Percentiles rank a stretch among this genome's conserved stretches.
Evolutionary conservation across 2,113 vertebrate species (phyloP).

Genomic region (Saguinus imperator): DNA sequence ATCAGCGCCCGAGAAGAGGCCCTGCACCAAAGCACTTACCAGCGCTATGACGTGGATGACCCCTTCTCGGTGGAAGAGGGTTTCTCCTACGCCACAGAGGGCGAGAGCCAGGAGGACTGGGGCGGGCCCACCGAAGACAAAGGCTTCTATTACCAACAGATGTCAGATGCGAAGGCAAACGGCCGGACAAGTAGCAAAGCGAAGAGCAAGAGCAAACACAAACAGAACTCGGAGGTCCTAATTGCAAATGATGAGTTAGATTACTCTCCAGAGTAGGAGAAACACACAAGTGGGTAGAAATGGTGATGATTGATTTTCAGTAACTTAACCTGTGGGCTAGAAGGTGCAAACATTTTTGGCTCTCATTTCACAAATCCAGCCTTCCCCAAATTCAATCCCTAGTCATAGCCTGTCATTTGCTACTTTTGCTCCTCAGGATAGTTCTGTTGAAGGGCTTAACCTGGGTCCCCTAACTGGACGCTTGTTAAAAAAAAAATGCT

Average conservation of each 20-base stretch:
- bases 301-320: conserved; percentile 54
- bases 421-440: conserved; percentile 68
- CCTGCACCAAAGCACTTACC: conserved; percentile 95
- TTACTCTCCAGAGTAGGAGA: conserved; percentile 86
- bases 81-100: conserved; percentile 84
- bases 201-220: conserved; percentile 90
- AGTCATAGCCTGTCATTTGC: conserved; percentile 62
- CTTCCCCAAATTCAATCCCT: conserved; percentile 57
- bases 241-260: conserved; percentile 91
- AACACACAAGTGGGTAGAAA: neutral
- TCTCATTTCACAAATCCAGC: conserved; percentile 71
- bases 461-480: neutral
- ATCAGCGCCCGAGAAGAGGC: conserved; percentile 91
- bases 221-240: conserved; percentile 87
- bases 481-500: neutral
- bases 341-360: conserved; percentile 76
- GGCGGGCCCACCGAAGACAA: conserved; percentile 82
- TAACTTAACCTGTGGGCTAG: conserved; percentile 86
- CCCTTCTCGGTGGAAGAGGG: conserved; percentile 88
- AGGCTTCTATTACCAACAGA: conserved; percentile 89
- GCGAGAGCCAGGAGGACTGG: conserved; percentile 89
- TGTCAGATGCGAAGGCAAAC: conserved; percentile 85
- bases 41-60: conserved; percentile 94
- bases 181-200: conserved; percentile 87
- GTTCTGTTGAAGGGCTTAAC: conserved; percentile 46